Conservation (phyloP, 2,888 invertebrate species). For the Xestoiulus laeticollis region DNA sequence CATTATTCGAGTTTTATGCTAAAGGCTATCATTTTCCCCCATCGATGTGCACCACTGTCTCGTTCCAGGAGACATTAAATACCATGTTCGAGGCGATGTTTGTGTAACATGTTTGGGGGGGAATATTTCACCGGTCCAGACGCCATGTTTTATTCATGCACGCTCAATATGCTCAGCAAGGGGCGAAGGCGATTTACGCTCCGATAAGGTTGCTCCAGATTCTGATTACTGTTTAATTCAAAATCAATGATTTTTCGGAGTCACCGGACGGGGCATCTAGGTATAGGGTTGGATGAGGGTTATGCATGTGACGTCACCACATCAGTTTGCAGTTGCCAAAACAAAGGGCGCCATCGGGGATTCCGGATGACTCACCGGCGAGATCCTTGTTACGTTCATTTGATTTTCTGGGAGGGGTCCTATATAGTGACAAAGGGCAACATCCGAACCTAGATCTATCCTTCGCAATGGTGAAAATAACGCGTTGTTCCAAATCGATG, state of each 20-base stretch:
- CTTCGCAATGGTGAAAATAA: not conserved
- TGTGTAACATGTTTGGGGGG: not conserved
- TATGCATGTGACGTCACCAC: not conserved
- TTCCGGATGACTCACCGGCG: not conserved
- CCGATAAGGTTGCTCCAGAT: conserved; percentile 35
- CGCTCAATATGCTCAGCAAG: conserved; percentile 38
- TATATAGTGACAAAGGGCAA: not conserved
- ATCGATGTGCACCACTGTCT: not conserved
- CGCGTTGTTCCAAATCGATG: not conserved
- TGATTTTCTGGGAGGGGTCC: conserved; percentile 25
- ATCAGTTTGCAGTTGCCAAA: not conserved
- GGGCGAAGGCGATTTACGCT: conserved; percentile 38
- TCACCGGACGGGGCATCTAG: not conserved
- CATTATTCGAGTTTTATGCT: not conserved
- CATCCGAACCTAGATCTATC: not conserved
- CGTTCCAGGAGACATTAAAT: conserved; percentile 30
- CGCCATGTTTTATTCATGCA: conserved; percentile 13
- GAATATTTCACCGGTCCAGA: conserved; percentile 2
- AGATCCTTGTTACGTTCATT: not conserved
- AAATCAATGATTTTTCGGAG: not conserved
- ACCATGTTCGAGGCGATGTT: not conserved
- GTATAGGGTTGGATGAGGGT: not conserved
- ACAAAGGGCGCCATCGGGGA: not conserved
- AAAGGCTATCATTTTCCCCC: not conserved
- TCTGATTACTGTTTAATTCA: conserved; percentile 41